phyloP scores from a whole-genome alignment of 2,797 vertebrate species.

The Iguana delicatissima region DNA sequence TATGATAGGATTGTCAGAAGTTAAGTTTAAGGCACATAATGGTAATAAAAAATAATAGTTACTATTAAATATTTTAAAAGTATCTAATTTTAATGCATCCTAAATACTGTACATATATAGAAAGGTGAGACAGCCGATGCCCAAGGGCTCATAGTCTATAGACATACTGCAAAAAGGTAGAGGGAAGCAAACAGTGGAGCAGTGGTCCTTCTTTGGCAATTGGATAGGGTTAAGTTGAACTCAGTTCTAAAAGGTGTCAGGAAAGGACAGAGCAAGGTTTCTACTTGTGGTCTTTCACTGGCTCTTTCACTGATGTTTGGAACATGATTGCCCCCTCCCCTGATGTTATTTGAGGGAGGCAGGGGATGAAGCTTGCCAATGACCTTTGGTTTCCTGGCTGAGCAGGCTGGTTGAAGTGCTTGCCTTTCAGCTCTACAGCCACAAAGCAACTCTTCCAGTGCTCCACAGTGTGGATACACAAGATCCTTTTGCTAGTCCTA shows the following conservation, averaged over 20 bases:
- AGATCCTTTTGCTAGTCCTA: neutral
- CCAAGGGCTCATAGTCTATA: neutral
- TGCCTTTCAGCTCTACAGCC: neutral
- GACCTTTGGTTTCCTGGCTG: neutral
- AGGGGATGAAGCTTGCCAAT: neutral
- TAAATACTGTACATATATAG: neutral
- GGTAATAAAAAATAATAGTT: neutral
- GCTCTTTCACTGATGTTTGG: neutral
- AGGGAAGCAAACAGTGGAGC: neutral
- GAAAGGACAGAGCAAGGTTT: neutral
- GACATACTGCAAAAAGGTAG: neutral
- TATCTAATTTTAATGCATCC: neutral
- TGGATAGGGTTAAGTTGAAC: neutral
- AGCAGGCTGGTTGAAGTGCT: neutral
- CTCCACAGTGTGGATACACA: neutral
- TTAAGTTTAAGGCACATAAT: too few species aligned
- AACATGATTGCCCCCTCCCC: neutral
- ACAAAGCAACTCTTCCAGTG: neutral
- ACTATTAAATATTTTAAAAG: neutral
- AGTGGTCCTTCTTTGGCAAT: neutral
- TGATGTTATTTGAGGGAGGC: neutral
- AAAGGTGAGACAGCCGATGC: neutral
- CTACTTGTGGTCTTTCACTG: neutral
- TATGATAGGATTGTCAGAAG: too few species aligned
- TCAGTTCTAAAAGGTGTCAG: neutral